Evolutionary conservation across 2,888 invertebrate species (phyloP), one percentile per base, ranked within the genome.

Genomic region (Sicus ferrugineus): DNA sequence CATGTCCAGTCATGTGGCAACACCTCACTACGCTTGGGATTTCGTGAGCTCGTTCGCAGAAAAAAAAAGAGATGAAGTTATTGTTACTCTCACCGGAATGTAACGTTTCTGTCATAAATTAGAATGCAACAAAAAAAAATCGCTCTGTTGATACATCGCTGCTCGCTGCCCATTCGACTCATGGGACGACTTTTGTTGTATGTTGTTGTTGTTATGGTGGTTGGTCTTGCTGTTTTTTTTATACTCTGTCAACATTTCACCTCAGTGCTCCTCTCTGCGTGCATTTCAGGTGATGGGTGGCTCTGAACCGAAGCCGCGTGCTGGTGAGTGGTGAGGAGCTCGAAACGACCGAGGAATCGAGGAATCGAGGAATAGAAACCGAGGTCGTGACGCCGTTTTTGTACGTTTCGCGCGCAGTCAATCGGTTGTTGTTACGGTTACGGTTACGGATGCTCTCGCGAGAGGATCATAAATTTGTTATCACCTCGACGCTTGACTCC

Each of bases 391-490:
- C n/a, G n/a, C n/a, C n/a, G n/a, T n/a, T n/a, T n/a, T n/a, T n/a
- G n/a, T n/a, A n/a, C n/a, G n/a, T n/a, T n/a, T n/a, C n/a, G n/a
- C n/a, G n/a, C n/a, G n/a, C n/a, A n/a, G n/a, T n/a, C n/a, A n/a
- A n/a, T n/a, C n/a, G n/a, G 21, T 14, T 48, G 19, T 52, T 52
- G 42, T 42, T 42, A 4, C 26, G 16, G n/a, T 46, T 62, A 3
- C 19, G 1, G 62, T 9, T 7, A 30, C 38, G n/a, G 21, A 23
- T 62, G 48, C 16, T 26, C 3, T 9, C 34, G 26, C 9, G 52
- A 9, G 34, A 3, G 26, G 9, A 34, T 28, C 46, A 59, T 67
- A 67, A 67, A 67, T 67, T 67, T 59, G 21, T 67, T 59, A 59
- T 58, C 58, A 56, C 58, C 58, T 58, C 46, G 21, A 19, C 21